These are phyloP conservation scores for Oreochromis niloticus DNA, from an alignment of 2,113 vertebrate species.

Conservation along the genomic window DNA sequence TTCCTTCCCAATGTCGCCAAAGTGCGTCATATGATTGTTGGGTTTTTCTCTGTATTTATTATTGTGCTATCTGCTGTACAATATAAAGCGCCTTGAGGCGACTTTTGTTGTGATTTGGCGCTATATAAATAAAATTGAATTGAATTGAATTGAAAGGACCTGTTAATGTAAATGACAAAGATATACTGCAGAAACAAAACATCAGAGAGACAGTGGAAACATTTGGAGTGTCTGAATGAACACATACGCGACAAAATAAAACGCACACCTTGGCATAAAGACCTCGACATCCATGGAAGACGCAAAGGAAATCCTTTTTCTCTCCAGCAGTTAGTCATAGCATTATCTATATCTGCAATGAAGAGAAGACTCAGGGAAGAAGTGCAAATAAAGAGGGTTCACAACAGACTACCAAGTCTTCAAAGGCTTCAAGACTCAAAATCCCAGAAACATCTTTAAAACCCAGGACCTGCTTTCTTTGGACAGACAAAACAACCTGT, in stretches of 20 bases:
- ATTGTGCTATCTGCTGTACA: too few species aligned
- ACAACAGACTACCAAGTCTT: not conserved
- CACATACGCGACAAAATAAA: fast-evolving
- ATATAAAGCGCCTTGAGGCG: too few species aligned
- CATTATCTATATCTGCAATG: not conserved
- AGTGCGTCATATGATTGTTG: too few species aligned
- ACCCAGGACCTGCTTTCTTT: not conserved
- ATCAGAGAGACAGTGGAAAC: not conserved
- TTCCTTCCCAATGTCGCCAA: too few species aligned
- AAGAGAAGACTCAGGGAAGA: not conserved
- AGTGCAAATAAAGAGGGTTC: not conserved
- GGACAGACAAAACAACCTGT: not conserved
- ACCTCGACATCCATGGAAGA: not conserved
- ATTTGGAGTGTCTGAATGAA: not conserved
- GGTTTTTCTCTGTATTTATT: too few species aligned
- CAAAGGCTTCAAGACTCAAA: not conserved
- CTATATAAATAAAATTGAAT: too few species aligned
- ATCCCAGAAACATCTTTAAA: not conserved
- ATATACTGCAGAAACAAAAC: not conserved
- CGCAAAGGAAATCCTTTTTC: not conserved
- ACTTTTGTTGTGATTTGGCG: too few species aligned
- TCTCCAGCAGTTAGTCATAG: not conserved
- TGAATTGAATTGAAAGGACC: too few species aligned
- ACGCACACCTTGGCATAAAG: not conserved
- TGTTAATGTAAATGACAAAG: not conserved